Conservation (phyloP, 2,113 vertebrate species). For the Eulacestoma nigropectus region DNA sequence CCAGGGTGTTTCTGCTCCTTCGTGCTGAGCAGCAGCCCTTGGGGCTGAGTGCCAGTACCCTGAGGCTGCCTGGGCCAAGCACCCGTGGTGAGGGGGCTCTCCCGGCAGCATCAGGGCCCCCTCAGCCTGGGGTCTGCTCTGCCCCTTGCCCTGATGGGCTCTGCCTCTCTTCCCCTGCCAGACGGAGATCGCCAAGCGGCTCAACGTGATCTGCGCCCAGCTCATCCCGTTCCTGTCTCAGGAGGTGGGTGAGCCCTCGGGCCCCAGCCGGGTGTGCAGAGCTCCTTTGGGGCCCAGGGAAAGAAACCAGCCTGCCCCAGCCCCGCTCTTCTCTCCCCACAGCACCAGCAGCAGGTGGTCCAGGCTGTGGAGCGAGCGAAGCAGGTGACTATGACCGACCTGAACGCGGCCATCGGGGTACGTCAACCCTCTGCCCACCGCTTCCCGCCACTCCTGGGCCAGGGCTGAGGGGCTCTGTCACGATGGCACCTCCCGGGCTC, state of each 20-base stretch:
- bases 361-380: constrained; percentile 75
- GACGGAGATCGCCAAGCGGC: constrained; percentile 91
- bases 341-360: constrained; percentile 82
- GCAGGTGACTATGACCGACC: constrained; percentile 77
- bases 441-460: background rate
- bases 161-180: constrained; percentile 42
- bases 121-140: rapidly evolving
- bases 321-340: background rate
- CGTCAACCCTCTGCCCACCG: constrained; percentile 38
- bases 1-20: background rate
- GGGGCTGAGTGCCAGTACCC: background rate
- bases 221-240: constrained; percentile 94
- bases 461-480: background rate
- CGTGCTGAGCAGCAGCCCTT: background rate
- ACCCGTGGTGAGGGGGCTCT: background rate
- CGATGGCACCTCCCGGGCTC: rapidly evolving
- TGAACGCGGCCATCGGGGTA: constrained; percentile 73
- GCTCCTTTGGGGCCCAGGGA: background rate
- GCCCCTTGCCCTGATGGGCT: background rate
- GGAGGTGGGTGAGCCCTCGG: constrained; percentile 75
- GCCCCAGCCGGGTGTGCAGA: rapidly evolving
- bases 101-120: rapidly evolving
- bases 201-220: constrained; percentile 92
- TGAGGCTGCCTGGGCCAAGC: background rate
- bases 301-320: background rate